Evolutionary conservation across 1,140 invertebrate genomes (phyloP), one percentile per base, ranked within the genome.

Genomic region (Leptinotarsa lineolata): DNA sequence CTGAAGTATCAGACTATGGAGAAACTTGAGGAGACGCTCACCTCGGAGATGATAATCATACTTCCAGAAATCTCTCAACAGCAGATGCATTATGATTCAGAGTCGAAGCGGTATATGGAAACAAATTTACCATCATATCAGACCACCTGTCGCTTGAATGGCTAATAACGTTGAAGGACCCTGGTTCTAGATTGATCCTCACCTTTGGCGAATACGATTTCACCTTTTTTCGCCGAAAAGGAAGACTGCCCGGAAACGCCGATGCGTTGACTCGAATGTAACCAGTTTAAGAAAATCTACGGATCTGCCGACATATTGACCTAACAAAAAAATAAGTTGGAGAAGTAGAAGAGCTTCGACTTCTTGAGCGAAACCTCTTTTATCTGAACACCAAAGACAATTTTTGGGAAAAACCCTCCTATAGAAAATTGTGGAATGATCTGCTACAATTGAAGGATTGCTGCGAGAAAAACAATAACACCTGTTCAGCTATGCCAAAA

Each of bases 21-120:
- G 18, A 48, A 21, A 20, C 45, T 21, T 16, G 71, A 75, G 44
- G 8, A 66, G 13, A 24, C 45, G 30, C 24, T 82, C 24, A 78
- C 44, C 0, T 48, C 30, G 6, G 74, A 76, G 65, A 77, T 77
- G 15, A 12, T 77, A 22, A 44, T 77, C 20, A 59, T 65, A 30
- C 71, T 77, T 81, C 84, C 83, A 0, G 81, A 85, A 73, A 82
- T 84, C 72, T 18, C 30, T 3, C 77, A 81, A 81, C 54, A 20
- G 65, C 85, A 11, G 85, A 86, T 60, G 85, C 83, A 4, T 76
- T 68, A 24, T 75, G 82, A 70, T 72, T 74, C 12, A 74, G 71
- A 12, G 30, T 74, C 60, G 54, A 76, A 73, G 59, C 71, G 24
- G 15, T 71, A n/a, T 45, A 73, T 45, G 68, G 15, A 1, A 74